Evolutionary conservation across 1,140 invertebrate genomes (phyloP).

Genomic region (Pectinophora gossypiella): DNA sequence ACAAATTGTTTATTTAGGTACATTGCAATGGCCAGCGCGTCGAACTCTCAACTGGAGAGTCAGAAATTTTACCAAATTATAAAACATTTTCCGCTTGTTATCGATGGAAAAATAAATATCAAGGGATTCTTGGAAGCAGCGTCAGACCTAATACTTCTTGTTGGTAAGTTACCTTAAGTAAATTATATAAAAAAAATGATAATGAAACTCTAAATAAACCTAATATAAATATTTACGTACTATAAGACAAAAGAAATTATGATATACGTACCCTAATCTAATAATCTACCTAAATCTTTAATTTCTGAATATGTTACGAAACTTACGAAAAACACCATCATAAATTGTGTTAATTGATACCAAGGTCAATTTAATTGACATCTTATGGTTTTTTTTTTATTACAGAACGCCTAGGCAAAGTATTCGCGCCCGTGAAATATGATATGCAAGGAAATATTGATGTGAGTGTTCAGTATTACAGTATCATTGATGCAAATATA

Average conservation of each 20-base stretch:
- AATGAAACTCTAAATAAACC: too few relatives aligned
- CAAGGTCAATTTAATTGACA: too few relatives aligned
- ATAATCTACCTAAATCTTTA: too few relatives aligned
- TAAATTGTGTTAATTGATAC: too few relatives aligned
- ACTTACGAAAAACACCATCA: too few relatives aligned
- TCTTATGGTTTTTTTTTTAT: constrained; percentile 30
- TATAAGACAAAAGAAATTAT: too few relatives aligned
- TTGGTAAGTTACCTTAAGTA: constrained; percentile 77
- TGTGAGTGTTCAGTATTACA: too few relatives aligned
- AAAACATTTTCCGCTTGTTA: constrained; percentile 67
- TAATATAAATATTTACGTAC: too few relatives aligned
- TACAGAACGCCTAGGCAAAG: constrained; percentile 83
- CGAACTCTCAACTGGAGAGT: constrained; percentile 16
- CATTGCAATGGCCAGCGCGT: constrained; percentile 33
- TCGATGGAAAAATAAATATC: constrained; percentile 78
- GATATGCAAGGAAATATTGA: constrained; percentile 85
- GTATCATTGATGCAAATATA: too few relatives aligned
- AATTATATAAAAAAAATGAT: too few relatives aligned
- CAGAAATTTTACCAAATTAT: constrained; percentile 29
- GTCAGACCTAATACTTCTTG: constrained; percentile 75
- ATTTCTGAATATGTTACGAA: too few relatives aligned
- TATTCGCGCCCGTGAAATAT: constrained; percentile 82
- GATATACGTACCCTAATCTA: too few relatives aligned
- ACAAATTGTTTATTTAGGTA: neutral
- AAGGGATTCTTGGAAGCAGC: constrained; percentile 78